Evolutionary conservation across 2,888 invertebrate genomes (phyloP), one percentile per base, ranked within the genome.

Genomic region (Syritta pipiens): DNA sequence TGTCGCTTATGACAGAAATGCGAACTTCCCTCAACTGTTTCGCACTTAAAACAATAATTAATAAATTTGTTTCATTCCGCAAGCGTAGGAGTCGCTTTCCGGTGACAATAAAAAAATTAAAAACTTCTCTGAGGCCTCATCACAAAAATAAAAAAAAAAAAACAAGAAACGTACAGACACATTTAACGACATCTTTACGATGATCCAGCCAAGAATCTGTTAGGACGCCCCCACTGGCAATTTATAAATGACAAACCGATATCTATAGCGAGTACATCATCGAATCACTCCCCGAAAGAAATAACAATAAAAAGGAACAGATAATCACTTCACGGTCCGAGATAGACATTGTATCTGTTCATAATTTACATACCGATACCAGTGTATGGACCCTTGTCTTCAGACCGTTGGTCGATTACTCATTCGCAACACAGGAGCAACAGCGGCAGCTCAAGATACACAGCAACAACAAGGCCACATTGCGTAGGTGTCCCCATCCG

Each of bases 211-310:
- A 46, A 53, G 55, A 42, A 37, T 30, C 28, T 32, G 37, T 7
- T 9, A 32, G 57, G 19, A 42, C 24, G 42, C 72, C 42, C 71
- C 71, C 71, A 72, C 62, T 32, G 24, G 46, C 67, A 74, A 68
- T 79, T 74, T 74, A 67, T 63, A 62, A 67, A 68, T 67, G 74
- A 67, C 79, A 79, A 74, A 68, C 51, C 51, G 74, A 74, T 74
- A 60, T 30, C 26, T 42, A 60, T 68, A 74, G 55, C 67, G 72
- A 74, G 74, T 74, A 57, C 74, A 68, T 67, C 68, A 57, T 57
- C 53, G 44, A 79, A 60, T 77, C 30, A 49, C 42, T 60, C 49
- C 30, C 28, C 46, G 19, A 63, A 57, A 26, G 28, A 24, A 63
- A 28, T n/a, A 55, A 48, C 20, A 26, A 51, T 32, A 60, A 48